Conservation (phyloP, 2,113 vertebrate species). For the Menura novaehollandiae region DNA sequence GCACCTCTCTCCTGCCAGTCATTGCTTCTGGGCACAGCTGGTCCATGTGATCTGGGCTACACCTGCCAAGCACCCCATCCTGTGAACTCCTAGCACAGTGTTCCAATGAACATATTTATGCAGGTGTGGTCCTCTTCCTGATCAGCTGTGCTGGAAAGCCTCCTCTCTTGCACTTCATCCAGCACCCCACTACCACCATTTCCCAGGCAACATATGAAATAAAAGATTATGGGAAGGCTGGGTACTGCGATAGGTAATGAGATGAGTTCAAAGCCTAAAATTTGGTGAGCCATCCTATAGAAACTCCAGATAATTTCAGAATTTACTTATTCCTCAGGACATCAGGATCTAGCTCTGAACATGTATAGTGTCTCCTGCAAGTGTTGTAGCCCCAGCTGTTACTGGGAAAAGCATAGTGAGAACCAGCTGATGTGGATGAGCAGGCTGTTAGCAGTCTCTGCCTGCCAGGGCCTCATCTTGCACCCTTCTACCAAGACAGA, state of each 20-base stretch:
- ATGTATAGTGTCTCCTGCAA: neutral
- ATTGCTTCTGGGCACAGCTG: neutral
- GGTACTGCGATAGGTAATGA: fast-evolving
- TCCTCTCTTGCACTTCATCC: neutral
- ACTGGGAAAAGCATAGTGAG: neutral
- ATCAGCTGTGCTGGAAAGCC: neutral
- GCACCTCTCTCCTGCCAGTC: neutral
- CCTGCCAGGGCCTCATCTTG: neutral
- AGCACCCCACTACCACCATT: neutral
- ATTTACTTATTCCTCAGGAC: neutral
- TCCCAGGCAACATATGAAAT: neutral
- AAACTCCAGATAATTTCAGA: neutral
- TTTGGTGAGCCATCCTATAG: neutral
- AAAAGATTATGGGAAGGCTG: neutral
- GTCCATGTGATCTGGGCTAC: neutral
- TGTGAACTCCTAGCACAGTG: neutral
- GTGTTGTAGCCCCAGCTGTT: neutral
- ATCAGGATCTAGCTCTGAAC: neutral
- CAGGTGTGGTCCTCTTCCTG: neutral
- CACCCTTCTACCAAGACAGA: neutral
- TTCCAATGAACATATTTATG: neutral
- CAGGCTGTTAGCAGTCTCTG: neutral
- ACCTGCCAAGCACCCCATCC: neutral
- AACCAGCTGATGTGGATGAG: neutral
- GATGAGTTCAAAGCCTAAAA: neutral